Conservation (phyloP, 2,888 invertebrate species). For the Philhelius pedissequus region DNA sequence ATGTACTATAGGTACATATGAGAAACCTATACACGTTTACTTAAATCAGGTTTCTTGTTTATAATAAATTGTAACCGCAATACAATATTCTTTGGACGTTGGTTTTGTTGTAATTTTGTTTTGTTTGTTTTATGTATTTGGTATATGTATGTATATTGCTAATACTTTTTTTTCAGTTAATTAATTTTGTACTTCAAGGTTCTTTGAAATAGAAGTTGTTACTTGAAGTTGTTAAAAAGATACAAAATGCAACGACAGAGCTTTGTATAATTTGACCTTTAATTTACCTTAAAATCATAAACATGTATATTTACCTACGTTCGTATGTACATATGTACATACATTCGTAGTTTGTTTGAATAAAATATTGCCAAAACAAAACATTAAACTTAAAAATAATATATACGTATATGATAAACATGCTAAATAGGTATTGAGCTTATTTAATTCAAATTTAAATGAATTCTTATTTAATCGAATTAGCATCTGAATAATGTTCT, state of each 20-base stretch:
- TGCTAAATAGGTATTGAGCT: background rate
- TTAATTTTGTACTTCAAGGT: slow-evolving; percentile 50
- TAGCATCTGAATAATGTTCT: background rate
- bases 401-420: too few relatives aligned
- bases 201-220: slow-evolving; percentile 19
- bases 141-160: too few relatives aligned
- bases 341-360: background rate
- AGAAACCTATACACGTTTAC: slow-evolving; percentile 13
- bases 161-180: slow-evolving; percentile 13
- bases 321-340: background rate
- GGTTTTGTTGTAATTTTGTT: slow-evolving; percentile 27
- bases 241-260: background rate
- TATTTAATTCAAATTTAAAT: background rate
- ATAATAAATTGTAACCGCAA: background rate
- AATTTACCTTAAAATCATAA: background rate
- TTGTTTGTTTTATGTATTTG: background rate
- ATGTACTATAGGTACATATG: too few relatives aligned
- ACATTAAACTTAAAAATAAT: background rate
- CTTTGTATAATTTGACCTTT: slow-evolving; percentile 20
- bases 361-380: background rate
- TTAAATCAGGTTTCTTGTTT: slow-evolving; percentile 45
- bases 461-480: background rate
- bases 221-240: background rate
- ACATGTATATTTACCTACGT: background rate
- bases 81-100: slow-evolving; percentile 38